Base-by-base conservation (phyloP, 1,140 invertebrate genomes). In the Anastrepha obliqua region DNA sequence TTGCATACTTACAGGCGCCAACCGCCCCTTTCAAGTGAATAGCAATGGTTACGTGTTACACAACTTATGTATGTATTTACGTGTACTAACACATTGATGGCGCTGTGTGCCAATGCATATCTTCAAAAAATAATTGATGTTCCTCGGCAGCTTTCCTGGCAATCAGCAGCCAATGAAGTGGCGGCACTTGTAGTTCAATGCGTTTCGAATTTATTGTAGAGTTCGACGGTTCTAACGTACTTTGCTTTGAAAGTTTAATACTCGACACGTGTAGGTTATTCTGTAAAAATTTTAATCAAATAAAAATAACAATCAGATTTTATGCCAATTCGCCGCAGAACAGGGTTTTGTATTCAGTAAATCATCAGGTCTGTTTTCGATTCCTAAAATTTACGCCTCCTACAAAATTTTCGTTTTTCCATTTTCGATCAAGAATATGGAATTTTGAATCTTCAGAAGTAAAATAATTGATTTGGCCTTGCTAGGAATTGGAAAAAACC, bases 171-270 rank as follows among this genome's bases (percentile, higher is more conserved):
- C 85, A 65, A 86, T 65, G 58, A 86, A 86, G 58, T 13, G 85
- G 59, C 58, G 13, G 85, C 74, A 81, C 47, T 86, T 65, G 59
- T 42, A 60, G 58, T 60, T 86, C 62, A 62, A 65, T 86, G 44
- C n/a, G 62, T 42, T 86, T 65, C 20, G 20, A 44, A 62, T 64
- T 62, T 86, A 62, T 86, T 44, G 9, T 15, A n/a, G 39, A 59
- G 58, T 3, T 3, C n/a, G n/a, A 9, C 6, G 74, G 47, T 44
- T 44, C 15, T 65, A 42, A 86, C 39, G 15, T 64, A 29, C 7
- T n/a, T n/a, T 86, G 51, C 39, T 86, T 86, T 64, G 62, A 86
- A 86, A 86, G 85, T 51, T 86, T 65, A 60, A 86, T 65, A 86
- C 42, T 29, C n/a, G 74, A 81, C 74, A 81, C 74, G 74, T 81